These are phyloP conservation scores for Alviniconcha strummeri DNA, from an alignment of 2,888 invertebrate species.

Conservation along the genomic window DNA sequence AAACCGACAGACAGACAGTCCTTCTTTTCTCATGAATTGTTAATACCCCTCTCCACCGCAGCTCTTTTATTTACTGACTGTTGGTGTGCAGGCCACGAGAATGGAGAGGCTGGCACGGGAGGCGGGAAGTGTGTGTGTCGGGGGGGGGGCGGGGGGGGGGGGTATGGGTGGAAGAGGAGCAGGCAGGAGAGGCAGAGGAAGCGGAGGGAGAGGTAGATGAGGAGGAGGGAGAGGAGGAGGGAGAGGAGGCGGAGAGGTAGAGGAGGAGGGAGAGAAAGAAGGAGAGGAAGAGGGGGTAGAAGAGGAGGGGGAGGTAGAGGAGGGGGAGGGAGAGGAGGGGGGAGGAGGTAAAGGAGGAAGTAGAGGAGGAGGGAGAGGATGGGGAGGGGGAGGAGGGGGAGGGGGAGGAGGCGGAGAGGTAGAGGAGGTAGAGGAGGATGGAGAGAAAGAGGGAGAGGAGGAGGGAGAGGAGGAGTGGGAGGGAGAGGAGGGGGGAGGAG, in stretches of 20 bases:
- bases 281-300: not conserved
- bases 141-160: not conserved
- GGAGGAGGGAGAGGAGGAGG: not conserved
- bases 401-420: too few species aligned
- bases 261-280: not conserved
- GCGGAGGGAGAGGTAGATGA: not conserved
- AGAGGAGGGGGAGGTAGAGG: not conserved
- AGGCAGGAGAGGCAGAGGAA: not conserved
- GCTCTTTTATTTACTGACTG: not conserved
- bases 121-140: not conserved
- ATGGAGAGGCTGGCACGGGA: not conserved
- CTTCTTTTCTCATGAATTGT: not conserved
- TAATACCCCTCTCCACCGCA: not conserved
- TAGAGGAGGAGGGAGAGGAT: too few species aligned
- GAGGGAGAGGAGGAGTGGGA: too few species aligned
- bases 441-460: too few species aligned
- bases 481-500: too few species aligned
- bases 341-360: too few species aligned
- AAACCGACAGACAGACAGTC: constrained; percentile 4
- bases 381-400: too few species aligned
- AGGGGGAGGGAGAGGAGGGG: not conserved
- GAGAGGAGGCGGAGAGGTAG: not conserved
- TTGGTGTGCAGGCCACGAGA: too few species aligned
- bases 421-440: too few species aligned
- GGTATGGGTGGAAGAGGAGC: not conserved